phyloP scores from a whole-genome alignment of 2,113 vertebrate species.

The Anser brachyrhynchus region DNA sequence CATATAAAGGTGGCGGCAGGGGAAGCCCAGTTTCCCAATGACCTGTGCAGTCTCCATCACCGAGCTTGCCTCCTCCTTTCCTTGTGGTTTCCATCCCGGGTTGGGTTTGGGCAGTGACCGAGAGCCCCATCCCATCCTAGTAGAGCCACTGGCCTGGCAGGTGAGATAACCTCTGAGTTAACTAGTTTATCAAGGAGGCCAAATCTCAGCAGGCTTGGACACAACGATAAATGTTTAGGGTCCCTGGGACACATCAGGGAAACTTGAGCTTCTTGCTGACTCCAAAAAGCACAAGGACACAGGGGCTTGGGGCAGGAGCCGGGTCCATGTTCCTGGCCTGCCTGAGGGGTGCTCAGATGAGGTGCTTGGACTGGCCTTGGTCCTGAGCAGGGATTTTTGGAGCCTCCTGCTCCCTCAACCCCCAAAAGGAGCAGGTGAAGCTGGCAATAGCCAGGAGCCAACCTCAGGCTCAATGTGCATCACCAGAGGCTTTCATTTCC shows the following conservation, averaged over 20 bases:
- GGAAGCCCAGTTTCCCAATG: not conserved
- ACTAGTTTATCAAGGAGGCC: not conserved
- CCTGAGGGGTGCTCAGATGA: not conserved
- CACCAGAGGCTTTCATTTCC: not conserved
- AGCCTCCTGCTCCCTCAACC: not conserved
- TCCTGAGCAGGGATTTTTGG: not conserved
- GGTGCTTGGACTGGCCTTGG: not conserved
- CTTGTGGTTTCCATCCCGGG: not conserved
- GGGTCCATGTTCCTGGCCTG: not conserved
- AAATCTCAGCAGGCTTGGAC: not conserved
- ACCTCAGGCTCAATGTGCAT: not conserved
- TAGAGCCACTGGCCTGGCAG: not conserved
- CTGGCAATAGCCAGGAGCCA: not conserved
- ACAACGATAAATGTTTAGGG: not conserved
- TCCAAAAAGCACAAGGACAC: not conserved
- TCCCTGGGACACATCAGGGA: not conserved
- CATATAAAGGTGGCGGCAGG: fast-evolving
- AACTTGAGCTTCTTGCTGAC: not conserved
- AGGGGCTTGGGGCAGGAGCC: not conserved
- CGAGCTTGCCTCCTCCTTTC: not conserved
- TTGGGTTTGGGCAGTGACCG: not conserved
- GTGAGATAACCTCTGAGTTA: not conserved
- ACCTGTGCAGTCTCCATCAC: not conserved
- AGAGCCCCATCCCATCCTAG: not conserved
- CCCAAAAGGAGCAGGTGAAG: not conserved